These are phyloP conservation scores for Pelobates fuscus DNA, from an alignment of 2,113 vertebrate genomes.

Conservation along the genomic window DNA sequence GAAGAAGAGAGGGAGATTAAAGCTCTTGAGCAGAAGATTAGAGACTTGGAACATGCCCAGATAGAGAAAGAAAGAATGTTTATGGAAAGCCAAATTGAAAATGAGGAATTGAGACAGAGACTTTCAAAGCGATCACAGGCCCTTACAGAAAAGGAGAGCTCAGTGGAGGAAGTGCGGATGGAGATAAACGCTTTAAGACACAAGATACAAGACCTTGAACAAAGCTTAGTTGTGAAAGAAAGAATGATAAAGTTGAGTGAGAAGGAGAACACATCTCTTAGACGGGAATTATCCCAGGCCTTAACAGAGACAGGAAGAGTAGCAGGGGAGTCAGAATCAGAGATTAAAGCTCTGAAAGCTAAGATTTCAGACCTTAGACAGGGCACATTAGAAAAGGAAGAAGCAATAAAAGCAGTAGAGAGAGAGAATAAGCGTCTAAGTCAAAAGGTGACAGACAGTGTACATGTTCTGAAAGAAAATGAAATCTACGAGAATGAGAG, in stretches of 20 bases:
- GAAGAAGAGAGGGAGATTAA: slow-evolving; percentile 53
- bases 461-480: slow-evolving; percentile 6
- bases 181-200: slow-evolving; percentile 31
- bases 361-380: background rate
- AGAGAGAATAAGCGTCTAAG: background rate
- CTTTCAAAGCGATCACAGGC: slow-evolving; percentile 5
- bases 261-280: background rate
- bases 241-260: slow-evolving; percentile 31
- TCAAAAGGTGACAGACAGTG: slow-evolving; percentile 13
- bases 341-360: slow-evolving; percentile 54
- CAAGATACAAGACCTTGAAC: background rate
- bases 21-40: slow-evolving; percentile 24
- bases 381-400: background rate
- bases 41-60: background rate
- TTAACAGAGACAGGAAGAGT: slow-evolving; percentile 40
- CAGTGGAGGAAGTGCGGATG: background rate
- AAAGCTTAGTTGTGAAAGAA: slow-evolving; percentile 2
- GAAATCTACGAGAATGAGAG: background rate
- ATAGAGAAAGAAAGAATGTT: background rate
- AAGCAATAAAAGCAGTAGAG: background rate
- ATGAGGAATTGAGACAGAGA: background rate
- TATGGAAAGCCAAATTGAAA: background rate
- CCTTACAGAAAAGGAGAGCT: slow-evolving; percentile 1
- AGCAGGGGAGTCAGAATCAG: slow-evolving; percentile 42
- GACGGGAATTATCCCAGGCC: slow-evolving; percentile 1